Evolutionary conservation across 2,113 vertebrate species (phyloP).

Genomic region (Lycaon pictus): DNA sequence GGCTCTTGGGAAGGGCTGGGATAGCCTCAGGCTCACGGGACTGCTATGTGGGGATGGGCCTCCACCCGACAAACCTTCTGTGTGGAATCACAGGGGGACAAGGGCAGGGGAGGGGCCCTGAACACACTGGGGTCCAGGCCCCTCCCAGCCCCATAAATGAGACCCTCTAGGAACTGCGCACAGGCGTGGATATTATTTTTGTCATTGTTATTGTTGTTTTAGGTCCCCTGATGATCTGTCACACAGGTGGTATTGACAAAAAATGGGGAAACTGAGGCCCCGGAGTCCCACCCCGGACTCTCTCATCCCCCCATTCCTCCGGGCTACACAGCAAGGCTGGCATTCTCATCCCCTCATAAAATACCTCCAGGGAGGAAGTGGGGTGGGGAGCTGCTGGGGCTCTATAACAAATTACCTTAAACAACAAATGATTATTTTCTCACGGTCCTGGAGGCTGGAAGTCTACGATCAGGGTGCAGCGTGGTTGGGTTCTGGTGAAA

Average conservation of each 20-base stretch:
- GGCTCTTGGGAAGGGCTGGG: neutral
- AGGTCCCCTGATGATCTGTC: neutral
- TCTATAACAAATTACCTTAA: neutral
- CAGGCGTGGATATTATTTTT: too few species aligned
- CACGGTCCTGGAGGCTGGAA: neutral
- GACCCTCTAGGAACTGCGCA: neutral
- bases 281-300: neutral
- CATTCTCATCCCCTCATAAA: neutral
- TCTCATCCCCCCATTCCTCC: neutral
- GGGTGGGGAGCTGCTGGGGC: rapidly evolving
- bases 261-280: neutral
- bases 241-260: neutral
- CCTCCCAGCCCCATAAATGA: too few species aligned
- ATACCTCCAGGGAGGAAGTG: neutral
- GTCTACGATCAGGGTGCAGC: neutral
- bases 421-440: neutral
- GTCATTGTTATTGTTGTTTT: neutral
- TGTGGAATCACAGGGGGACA: too few species aligned
- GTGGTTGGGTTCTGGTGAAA: neutral
- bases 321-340: neutral
- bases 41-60: neutral
- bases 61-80: neutral
- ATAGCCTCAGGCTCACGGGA: neutral
- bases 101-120: rapidly evolving
- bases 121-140: too few species aligned